phyloP scores from a whole-genome alignment of 2,113 vertebrate genomes.

The Gasterosteus nipponicus region DNA sequence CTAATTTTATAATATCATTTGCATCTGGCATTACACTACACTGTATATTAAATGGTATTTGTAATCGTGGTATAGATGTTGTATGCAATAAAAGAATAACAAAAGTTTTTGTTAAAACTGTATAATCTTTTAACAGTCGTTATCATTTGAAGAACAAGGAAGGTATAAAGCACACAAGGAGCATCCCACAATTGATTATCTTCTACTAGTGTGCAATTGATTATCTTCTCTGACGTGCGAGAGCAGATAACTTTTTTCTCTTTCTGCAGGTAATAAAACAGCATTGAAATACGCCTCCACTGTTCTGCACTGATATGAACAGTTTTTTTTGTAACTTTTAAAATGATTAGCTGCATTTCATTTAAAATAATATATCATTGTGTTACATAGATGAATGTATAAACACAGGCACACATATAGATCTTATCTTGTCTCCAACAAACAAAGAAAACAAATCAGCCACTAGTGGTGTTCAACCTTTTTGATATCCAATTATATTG shows the following conservation, averaged over 20 bases:
- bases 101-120: background rate
- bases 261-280: background rate
- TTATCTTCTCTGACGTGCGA: constrained; percentile 3
- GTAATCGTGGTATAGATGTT: background rate
- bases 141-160: background rate
- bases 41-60: background rate
- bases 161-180: background rate
- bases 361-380: background rate
- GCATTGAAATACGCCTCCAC: background rate
- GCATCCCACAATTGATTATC: constrained; percentile 3
- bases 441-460: constrained; percentile 4
- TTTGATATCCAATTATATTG: constrained; percentile 32
- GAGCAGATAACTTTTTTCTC: background rate
- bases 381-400: background rate
- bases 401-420: background rate
- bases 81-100: background rate
- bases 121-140: background rate
- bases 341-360: background rate
- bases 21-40: constrained; percentile 5
- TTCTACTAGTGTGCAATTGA: background rate
- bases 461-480: constrained; percentile 14
- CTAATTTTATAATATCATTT: constrained; percentile 37
- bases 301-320: background rate
- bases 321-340: background rate
- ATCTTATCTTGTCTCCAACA: constrained; percentile 4